phyloP scores from a whole-genome alignment of 1,140 invertebrate genomes.

The Drosophila subpulchrella region DNA sequence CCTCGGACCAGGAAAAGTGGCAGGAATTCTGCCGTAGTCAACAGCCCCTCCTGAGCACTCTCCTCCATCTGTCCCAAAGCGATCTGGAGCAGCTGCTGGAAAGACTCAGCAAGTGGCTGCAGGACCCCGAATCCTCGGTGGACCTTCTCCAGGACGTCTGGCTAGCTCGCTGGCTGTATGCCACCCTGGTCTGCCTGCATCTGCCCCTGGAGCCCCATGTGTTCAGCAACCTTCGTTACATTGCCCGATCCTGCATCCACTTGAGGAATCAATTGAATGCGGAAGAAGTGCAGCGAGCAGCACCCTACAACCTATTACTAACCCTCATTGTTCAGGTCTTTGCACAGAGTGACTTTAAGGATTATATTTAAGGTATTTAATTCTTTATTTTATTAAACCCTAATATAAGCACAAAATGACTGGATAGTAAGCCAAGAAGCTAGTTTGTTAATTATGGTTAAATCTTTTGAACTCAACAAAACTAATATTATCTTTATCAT shows the following conservation, averaged over 20 bases:
- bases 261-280: slow-evolving; percentile 51
- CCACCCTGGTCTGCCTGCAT: slow-evolving; percentile 69
- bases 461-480: not conserved
- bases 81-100: slow-evolving; percentile 70
- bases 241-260: slow-evolving; percentile 67
- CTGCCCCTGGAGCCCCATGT: slow-evolving; percentile 78
- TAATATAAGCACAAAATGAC: slow-evolving; percentile 24
- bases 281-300: slow-evolving; percentile 55
- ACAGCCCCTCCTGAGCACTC: slow-evolving; percentile 60
- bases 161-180: slow-evolving; percentile 78
- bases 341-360: slow-evolving; percentile 67
- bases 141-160: slow-evolving; percentile 65
- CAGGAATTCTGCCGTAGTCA: slow-evolving; percentile 61
- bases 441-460: not conserved
- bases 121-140: slow-evolving; percentile 17
- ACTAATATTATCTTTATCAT: not conserved
- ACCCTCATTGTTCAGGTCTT: slow-evolving; percentile 69
- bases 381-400: slow-evolving; percentile 3
- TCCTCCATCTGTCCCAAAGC: slow-evolving; percentile 66
- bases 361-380: slow-evolving; percentile 43
- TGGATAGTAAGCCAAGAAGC: not conserved
- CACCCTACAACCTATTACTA: slow-evolving; percentile 78
- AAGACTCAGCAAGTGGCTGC: slow-evolving; percentile 69
- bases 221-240: slow-evolving; percentile 69
- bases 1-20: slow-evolving; percentile 63